Conservation (phyloP, 1,140 invertebrate genomes). For the Lepidostoma basale region DNA sequence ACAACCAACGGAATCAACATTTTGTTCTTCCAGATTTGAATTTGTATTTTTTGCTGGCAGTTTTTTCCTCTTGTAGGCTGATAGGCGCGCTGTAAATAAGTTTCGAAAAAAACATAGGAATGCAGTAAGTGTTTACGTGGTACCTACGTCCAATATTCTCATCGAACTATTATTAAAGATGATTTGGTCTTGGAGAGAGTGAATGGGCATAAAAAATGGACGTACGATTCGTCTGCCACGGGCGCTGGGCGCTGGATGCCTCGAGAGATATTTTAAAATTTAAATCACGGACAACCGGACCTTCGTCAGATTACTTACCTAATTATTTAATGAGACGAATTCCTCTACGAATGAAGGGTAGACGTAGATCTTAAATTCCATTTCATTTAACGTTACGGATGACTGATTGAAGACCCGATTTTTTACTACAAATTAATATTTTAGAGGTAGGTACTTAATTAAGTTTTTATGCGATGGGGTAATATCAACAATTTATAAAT, state of each 20-base stretch:
- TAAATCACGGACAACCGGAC: background rate
- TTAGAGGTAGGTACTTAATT: too few species aligned
- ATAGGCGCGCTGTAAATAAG: constrained; percentile 17
- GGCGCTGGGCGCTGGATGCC: background rate
- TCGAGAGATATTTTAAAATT: too few species aligned
- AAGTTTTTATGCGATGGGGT: too few species aligned
- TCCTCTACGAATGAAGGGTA: background rate
- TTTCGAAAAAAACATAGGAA: constrained; percentile 26
- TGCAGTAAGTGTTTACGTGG: constrained; percentile 31
- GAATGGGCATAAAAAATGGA: constrained; percentile 14
- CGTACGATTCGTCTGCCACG: background rate
- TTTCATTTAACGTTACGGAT: too few species aligned
- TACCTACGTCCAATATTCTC: constrained; percentile 16
- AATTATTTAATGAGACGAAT: background rate
- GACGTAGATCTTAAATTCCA: too few species aligned
- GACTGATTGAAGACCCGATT: too few species aligned
- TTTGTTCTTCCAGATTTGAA: constrained; percentile 25
- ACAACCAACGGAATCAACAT: background rate
- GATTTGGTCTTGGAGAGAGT: constrained; percentile 11
- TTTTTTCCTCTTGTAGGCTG: constrained; percentile 18
- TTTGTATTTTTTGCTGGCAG: constrained; percentile 5
- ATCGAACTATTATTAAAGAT: constrained; percentile 19
- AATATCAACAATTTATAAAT: too few species aligned
- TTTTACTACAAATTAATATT: too few species aligned
- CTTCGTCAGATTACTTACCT: constrained; percentile 5